Percentiles rank a stretch among this genome's conserved stretches.
phyloP scores from a whole-genome alignment of 35 echinoderm and acorn worm genomes.

The Apostichopus japonicus region DNA sequence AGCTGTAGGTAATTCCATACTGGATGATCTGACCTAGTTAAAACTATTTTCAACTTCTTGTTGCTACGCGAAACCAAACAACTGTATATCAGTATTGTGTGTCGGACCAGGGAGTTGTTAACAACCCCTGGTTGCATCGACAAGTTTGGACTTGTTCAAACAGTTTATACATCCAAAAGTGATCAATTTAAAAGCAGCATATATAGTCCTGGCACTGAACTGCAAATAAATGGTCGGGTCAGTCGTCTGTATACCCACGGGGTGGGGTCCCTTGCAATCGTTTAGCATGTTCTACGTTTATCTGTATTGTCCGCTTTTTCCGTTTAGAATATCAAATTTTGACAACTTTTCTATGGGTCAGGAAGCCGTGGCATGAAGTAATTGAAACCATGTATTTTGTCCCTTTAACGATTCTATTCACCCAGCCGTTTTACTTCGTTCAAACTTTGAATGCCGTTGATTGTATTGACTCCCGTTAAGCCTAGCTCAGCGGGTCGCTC shows the following conservation, averaged over 20 bases:
- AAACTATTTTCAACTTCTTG: not conserved
- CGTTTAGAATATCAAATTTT: slow-evolving; percentile 41
- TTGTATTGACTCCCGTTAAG: slow-evolving; percentile 48
- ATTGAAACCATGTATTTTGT: slow-evolving; percentile 45
- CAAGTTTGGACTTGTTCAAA: not conserved
- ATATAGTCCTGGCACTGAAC: too few species aligned
- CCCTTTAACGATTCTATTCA: slow-evolving; percentile 38
- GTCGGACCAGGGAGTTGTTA: not conserved
- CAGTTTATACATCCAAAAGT: too few species aligned
- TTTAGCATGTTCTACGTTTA: not conserved
- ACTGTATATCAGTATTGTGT: not conserved
- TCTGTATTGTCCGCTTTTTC: slow-evolving; percentile 23
- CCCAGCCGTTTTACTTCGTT: not conserved
- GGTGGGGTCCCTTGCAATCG: too few species aligned
- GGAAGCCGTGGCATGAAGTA: slow-evolving; percentile 35
- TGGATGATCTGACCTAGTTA: not conserved
- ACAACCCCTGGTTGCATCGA: not conserved
- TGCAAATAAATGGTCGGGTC: too few species aligned
- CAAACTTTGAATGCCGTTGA: slow-evolving; percentile 4
- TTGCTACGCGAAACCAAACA: not conserved
- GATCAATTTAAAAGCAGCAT: too few species aligned
- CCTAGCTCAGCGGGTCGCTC: slow-evolving; percentile 31
- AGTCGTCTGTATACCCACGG: too few species aligned
- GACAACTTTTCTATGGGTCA: slow-evolving; percentile 18
- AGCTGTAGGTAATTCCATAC: not conserved